Conservation (phyloP, 2,113 vertebrate species). For the Lampris incognitus region DNA sequence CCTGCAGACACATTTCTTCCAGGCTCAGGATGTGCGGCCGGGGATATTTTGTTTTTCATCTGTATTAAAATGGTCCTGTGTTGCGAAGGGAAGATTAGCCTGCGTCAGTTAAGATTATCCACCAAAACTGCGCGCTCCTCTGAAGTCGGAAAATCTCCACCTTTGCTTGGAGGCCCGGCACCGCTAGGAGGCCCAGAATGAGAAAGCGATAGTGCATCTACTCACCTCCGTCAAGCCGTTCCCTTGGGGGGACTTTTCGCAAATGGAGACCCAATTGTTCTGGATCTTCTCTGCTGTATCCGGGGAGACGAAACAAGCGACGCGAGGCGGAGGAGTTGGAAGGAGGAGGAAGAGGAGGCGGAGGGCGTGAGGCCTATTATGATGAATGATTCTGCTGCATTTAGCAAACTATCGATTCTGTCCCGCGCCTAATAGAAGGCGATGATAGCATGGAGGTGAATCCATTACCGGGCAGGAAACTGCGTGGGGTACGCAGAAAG, state of each 20-base stretch:
- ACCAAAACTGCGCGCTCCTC: slow-evolving; percentile 11
- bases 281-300: slow-evolving; percentile 24
- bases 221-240: slow-evolving; percentile 50
- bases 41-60: slow-evolving; percentile 53
- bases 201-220: slow-evolving; percentile 37
- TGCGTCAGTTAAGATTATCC: slow-evolving; percentile 60
- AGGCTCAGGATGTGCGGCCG: slow-evolving; percentile 36
- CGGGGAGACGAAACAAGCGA: slow-evolving; percentile 43
- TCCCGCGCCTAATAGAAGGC: slow-evolving; percentile 77
- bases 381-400: slow-evolving; percentile 78
- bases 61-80: slow-evolving; percentile 37
- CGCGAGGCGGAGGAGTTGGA: slow-evolving; percentile 40
- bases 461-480: slow-evolving; percentile 78
- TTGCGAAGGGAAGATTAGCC: slow-evolving; percentile 47
- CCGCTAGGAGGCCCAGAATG: slow-evolving; percentile 19
- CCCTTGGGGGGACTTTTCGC: slow-evolving; percentile 23
- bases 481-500: slow-evolving; percentile 66
- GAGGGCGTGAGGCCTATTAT: slow-evolving; percentile 59
- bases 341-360: slow-evolving; percentile 50
- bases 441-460: slow-evolving; percentile 81
- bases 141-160: slow-evolving; percentile 26
- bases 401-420: slow-evolving; percentile 83
- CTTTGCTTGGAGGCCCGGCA: slow-evolving; percentile 7
- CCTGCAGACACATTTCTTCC: slow-evolving; percentile 33
- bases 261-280: slow-evolving; percentile 60